Base-by-base conservation (phyloP, 2,113 vertebrate genomes). In the Apodemus sylvaticus region DNA sequence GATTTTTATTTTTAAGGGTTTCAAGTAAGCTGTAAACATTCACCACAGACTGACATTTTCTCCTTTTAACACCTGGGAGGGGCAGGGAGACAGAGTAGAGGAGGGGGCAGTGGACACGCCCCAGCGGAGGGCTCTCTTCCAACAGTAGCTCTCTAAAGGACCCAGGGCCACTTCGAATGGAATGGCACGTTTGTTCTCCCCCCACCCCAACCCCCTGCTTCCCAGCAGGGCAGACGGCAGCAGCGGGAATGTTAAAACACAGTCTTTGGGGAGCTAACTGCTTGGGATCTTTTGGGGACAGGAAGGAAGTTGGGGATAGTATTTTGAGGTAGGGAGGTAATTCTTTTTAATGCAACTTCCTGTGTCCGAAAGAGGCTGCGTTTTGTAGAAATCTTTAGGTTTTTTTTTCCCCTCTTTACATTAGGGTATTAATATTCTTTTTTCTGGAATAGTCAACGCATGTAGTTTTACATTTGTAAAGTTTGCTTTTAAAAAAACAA, bases 1-100 rank as follows among this genome's bases (percentile, higher is more conserved):
- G 98, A 98, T 98, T 98, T 97, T 98, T 98, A 97, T 98, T 98
- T 98, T 98, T 98, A 94, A 96, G 97, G 90, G 96, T 98, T 98
- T 98, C 98, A 97, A 98, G 98, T 98, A 97, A 97, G 97, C 97
- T 97, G 98, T 98, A 98, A 98, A 98, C 98, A 98, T 98, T 96
- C 93, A 96, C 58, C 36, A 95, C 96, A 97, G 97, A 94, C 98
- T 96, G 1, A 98, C 98, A 98, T 71, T 96, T 60, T 86, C 97
- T 97, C 97, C 97, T 97, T 97, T 98, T 98, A 97, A 98, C 98
- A 98, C 97, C 96, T 97, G 97, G 94, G 88, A 70, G 77, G 79
- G 93, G 81, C 48, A 62, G 78, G 45, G 87, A 0, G 0, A 26
- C 22, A n/a, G 29, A 55, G 29, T 42, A 13, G 70, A 51, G 68